Conservation (phyloP, 2,113 vertebrate species). For the Otocyon megalotis region DNA sequence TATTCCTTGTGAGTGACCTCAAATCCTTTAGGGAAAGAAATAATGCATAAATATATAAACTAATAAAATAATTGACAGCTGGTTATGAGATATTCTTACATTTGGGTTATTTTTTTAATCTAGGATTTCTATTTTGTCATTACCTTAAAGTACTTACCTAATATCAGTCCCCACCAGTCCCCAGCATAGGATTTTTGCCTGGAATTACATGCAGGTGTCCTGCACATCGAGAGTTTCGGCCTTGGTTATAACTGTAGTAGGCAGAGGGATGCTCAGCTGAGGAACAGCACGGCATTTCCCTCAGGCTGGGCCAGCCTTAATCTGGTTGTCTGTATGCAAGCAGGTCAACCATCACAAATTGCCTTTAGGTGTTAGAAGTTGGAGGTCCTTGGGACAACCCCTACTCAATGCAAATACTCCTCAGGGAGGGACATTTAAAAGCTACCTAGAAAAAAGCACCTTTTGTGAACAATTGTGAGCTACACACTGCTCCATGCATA, state of each 20-base stretch:
- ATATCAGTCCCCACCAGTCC: too few relatives aligned
- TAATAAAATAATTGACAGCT: not conserved
- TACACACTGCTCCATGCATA: fast-evolving
- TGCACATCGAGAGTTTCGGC: not conserved
- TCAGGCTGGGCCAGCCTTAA: not conserved
- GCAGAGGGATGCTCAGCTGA: not conserved
- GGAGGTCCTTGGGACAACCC: not conserved
- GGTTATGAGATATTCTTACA: not conserved
- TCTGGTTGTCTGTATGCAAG: too few relatives aligned
- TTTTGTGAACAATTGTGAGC: not conserved
- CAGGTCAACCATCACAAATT: not conserved
- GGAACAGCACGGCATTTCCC: not conserved
- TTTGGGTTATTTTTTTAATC: not conserved
- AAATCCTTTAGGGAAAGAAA: constrained; percentile 36
- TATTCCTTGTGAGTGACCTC: not conserved
- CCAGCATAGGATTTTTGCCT: not conserved
- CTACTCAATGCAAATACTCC: not conserved
- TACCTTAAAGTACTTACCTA: not conserved
- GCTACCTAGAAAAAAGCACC: not conserved
- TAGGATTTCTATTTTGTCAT: not conserved
- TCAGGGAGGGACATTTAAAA: not conserved
- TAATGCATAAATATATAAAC: not conserved
- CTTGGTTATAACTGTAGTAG: not conserved
- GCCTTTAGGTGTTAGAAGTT: not conserved
- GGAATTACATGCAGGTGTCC: not conserved